phyloP scores from a whole-genome alignment of 2,113 vertebrate species.

The Merops nubicus region DNA sequence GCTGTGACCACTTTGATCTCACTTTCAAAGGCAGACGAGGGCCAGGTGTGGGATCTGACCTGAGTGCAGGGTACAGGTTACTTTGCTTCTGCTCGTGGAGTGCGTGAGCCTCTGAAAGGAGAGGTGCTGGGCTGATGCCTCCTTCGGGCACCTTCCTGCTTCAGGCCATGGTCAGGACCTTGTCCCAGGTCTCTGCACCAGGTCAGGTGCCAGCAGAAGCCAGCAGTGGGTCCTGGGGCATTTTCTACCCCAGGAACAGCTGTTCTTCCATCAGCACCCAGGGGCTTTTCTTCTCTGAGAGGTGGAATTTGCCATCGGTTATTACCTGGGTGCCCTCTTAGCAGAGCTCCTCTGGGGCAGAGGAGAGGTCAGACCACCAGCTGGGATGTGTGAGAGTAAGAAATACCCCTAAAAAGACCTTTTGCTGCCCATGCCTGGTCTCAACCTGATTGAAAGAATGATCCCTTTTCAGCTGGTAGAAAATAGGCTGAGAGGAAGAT shows the following conservation, averaged over 20 bases:
- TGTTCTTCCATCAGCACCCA: background rate
- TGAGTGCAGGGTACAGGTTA: fast-evolving
- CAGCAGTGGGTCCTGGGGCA: background rate
- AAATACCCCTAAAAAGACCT: background rate
- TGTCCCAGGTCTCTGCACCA: background rate
- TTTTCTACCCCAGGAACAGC: background rate
- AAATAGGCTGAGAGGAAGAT: background rate
- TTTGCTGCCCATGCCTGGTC: background rate
- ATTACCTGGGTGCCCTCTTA: background rate
- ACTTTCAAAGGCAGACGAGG: background rate
- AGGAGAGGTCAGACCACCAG: background rate
- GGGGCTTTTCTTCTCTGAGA: background rate
- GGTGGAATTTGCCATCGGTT: background rate
- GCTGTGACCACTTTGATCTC: background rate
- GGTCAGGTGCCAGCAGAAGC: background rate
- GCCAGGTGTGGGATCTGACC: background rate
- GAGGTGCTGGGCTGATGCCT: background rate
- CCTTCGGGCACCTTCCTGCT: background rate
- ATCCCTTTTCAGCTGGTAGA: background rate
- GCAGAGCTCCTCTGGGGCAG: background rate
- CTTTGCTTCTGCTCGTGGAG: background rate
- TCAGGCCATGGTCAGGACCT: background rate
- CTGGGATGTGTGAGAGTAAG: background rate
- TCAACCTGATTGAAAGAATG: too few species aligned
- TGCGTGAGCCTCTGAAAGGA: background rate